Base-by-base conservation (phyloP, 2,888 invertebrate species). In the Hydroisotoma schaefferi region DNA sequence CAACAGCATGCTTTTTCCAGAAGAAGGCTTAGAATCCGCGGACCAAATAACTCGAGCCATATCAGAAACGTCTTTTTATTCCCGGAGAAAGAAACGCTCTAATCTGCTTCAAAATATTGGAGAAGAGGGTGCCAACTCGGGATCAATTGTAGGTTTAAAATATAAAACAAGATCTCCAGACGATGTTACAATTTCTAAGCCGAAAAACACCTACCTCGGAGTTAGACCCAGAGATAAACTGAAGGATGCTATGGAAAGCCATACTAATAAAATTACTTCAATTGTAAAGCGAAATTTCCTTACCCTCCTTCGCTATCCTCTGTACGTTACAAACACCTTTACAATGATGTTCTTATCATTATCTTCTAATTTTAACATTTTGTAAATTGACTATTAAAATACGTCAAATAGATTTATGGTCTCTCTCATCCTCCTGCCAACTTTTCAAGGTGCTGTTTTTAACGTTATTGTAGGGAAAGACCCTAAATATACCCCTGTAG, bases 11-110 rank as follows among this genome's bases (percentile, higher is more conserved):
- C 8, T 33, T 15, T n/a, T n/a, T n/a, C 8, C 33, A 15, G 33
- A 33, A 33, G 8, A 6, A 25, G 15, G 15, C 15, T 15, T 15
- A 10, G 6, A 8, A 43, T 8, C 6, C 18, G 20, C 27, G 26
- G 49, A 49, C n/a, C 27, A 49, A 25, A 57, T 61, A 15, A 47
- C 29, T 2, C n/a, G 38, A 10, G 33, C 57, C 20, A 28, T 61
- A 3, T 52, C 52, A 2, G 61, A 61, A 44, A 62, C 57, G 20
- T 58, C 62, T 1, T 62, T 62, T 27, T 62, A 62, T 20, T 55
- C 55, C 3, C n/a, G n/a, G 5, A 62, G 55, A 52, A 37, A 57
- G 10, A 54, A 26, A 44, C 49, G 37, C 2, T 33, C 47, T 5
- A 20, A 55, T 25, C 8, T 15, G 5, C 51, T 18, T n/a, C 37